Percentiles rank a stretch among this genome's conserved stretches.
Conservation (phyloP, 2,888 invertebrate genomes). For the Dynastes maya region DNA sequence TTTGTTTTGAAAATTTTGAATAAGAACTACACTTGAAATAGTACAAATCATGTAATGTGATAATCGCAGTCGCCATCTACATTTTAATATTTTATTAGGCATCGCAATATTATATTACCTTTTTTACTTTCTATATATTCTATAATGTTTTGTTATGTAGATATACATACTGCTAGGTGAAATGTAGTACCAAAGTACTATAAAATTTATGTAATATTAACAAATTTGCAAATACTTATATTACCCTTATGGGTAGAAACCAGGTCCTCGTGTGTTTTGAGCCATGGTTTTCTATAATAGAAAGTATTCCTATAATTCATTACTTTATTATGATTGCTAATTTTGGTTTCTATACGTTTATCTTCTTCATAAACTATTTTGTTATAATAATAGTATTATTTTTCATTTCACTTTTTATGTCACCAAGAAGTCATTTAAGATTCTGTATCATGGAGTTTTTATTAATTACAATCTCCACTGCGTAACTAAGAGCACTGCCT, state of each 20-base stretch:
- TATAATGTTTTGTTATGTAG: slow-evolving; percentile 20
- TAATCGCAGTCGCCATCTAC: slow-evolving; percentile 27
- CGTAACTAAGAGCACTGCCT: slow-evolving; percentile 37
- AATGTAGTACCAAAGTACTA: slow-evolving; percentile 12
- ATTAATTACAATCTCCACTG: background rate
- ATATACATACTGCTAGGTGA: background rate
- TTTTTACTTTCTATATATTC: slow-evolving; percentile 23
- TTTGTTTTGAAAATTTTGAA: background rate
- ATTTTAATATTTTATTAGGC: slow-evolving; percentile 22
- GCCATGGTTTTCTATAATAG: too few relatives aligned
- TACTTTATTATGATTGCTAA: too few relatives aligned
- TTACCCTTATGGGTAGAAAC: too few relatives aligned
- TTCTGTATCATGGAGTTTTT: background rate
- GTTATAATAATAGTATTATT: too few relatives aligned
- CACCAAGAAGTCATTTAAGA: too few relatives aligned
- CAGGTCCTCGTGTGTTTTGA: too few relatives aligned
- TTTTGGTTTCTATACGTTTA: too few relatives aligned
- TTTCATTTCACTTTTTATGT: too few relatives aligned
- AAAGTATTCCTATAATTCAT: too few relatives aligned
- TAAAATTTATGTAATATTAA: background rate
- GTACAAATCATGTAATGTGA: slow-evolving; percentile 48
- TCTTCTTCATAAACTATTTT: too few relatives aligned
- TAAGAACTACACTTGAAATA: slow-evolving; percentile 28
- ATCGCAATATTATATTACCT: slow-evolving; percentile 20
- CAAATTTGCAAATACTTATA: background rate